These are phyloP conservation scores for Dolomedes plantarius DNA, from an alignment of 2,888 invertebrate species.

Conservation along the genomic window DNA sequence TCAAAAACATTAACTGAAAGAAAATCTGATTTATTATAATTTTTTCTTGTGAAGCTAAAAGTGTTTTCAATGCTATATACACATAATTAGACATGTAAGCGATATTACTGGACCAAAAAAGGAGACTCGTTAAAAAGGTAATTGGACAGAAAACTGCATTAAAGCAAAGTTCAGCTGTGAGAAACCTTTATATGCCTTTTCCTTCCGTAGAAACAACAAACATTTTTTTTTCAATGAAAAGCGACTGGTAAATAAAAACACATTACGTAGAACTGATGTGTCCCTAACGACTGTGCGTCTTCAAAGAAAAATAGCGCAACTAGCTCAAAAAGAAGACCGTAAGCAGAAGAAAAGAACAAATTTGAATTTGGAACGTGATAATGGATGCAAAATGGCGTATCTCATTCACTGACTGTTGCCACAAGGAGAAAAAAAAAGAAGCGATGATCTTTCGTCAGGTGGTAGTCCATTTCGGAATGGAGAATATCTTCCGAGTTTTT, in stretches of 20 bases:
- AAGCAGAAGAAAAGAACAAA: conserved; percentile 8
- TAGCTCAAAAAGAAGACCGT: not conserved
- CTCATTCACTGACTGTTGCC: conserved; percentile 50
- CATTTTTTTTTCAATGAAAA: conserved; percentile 5
- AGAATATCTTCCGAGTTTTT: not conserved
- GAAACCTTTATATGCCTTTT: conserved; percentile 27
- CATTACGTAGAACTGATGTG: conserved; percentile 36
- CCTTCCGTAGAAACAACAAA: conserved; percentile 6
- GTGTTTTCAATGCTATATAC: too few relatives aligned
- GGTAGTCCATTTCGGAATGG: conserved; percentile 16
- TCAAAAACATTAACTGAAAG: too few relatives aligned
- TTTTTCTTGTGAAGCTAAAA: too few relatives aligned
- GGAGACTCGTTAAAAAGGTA: too few relatives aligned
- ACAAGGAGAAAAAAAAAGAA: conserved; percentile 19
- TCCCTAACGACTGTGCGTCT: not conserved
- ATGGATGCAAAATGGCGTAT: conserved; percentile 53
- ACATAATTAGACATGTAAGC: too few relatives aligned
- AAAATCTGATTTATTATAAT: too few relatives aligned
- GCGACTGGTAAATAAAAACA: conserved; percentile 42
- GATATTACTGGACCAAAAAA: too few relatives aligned
- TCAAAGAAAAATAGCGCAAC: not conserved
- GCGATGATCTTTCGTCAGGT: conserved; percentile 9
- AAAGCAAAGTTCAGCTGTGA: not conserved
- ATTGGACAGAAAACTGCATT: conserved; percentile 11
- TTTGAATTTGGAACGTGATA: conserved; percentile 39